These are phyloP conservation scores for Pecten maximus DNA, from an alignment of 2,888 invertebrate genomes.

Conservation along the genomic window DNA sequence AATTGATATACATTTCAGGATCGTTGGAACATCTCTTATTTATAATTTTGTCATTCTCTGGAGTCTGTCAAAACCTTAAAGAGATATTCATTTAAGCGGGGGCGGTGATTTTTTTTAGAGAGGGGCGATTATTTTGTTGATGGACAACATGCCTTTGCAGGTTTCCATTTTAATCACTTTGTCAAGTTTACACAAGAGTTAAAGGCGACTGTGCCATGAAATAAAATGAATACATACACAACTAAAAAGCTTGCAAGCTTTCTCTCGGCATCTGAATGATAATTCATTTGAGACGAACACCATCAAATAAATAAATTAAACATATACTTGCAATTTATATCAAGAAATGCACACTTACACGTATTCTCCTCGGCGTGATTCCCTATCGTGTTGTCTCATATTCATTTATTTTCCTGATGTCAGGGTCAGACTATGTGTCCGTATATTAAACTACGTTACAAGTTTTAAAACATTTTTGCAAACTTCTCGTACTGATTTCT, in stretches of 20 bases:
- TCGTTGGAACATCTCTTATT: not conserved
- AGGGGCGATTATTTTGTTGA: not conserved
- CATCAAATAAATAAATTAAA: not conserved
- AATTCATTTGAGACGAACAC: not conserved
- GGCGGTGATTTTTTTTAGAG: not conserved
- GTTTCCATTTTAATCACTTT: not conserved
- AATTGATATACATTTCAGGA: not conserved
- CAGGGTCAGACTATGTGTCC: too few species aligned
- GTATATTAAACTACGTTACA: too few species aligned
- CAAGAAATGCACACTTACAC: too few species aligned
- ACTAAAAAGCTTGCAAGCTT: not conserved
- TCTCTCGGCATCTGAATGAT: not conserved
- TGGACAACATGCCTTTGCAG: not conserved
- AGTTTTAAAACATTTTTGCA: too few species aligned
- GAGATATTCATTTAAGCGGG: not conserved
- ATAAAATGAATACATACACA: not conserved
- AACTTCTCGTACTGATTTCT: too few species aligned
- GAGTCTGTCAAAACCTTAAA: not conserved
- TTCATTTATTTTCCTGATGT: too few species aligned
- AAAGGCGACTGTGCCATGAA: not conserved
- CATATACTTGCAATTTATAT: not conserved
- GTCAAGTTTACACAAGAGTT: not conserved
- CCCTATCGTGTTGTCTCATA: too few species aligned
- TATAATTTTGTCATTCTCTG: slow-evolving; percentile 2
- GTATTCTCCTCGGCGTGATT: too few species aligned